Base-by-base conservation (phyloP, 1,140 invertebrate species). In the Drosophila yakuba region DNA sequence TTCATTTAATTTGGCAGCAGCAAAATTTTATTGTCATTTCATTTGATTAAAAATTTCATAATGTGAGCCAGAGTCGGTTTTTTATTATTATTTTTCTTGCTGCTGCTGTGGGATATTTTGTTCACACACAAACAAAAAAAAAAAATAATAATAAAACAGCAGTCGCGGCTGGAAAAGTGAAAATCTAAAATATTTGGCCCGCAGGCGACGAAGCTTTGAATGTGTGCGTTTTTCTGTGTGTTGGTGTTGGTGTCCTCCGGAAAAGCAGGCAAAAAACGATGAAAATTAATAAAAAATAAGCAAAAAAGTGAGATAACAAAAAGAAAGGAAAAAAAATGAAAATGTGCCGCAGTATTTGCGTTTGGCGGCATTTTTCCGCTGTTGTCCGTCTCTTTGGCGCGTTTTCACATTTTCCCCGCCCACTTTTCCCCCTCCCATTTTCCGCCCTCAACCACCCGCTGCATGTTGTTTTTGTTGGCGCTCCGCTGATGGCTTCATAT, bases 21-120 rank as follows among this genome's bases (percentile, higher is more conserved):
- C 41, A 64, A 73, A 79, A 80, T 84, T 79, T 69, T 74, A 78
- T 88, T 86, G 82, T 85, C 74, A 82, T 85, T 86, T 86, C 52
- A 86, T 85, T 85, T 86, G 82, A 82, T 85, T 85, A 82, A 78
- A 85, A 80, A 80, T 76, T 85, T 85, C 72, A 85, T 85, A 84
- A 84, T 84, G 73, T 71, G 35, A 32, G 20, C n/a, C 32, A 32
- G 32, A 32, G 32, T 35, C 20, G 28, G 3, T 39, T 52, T 45
- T 23, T 14, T 10, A 28, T 51, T 25, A 20, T 20, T 20, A 20
- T 28, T 15, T 12, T 38, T 44, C 15, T 25, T 45, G 7, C 15
- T 44, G 57, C 54, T 74, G 62, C 67, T 72, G 58, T 67, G 61
- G 32, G 78, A 47, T 63, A 59, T 72, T 78, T 86, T 86, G 74